These are phyloP conservation scores for Doris montereyensis DNA, from an alignment of 2,888 invertebrate species.

Conservation along the genomic window DNA sequence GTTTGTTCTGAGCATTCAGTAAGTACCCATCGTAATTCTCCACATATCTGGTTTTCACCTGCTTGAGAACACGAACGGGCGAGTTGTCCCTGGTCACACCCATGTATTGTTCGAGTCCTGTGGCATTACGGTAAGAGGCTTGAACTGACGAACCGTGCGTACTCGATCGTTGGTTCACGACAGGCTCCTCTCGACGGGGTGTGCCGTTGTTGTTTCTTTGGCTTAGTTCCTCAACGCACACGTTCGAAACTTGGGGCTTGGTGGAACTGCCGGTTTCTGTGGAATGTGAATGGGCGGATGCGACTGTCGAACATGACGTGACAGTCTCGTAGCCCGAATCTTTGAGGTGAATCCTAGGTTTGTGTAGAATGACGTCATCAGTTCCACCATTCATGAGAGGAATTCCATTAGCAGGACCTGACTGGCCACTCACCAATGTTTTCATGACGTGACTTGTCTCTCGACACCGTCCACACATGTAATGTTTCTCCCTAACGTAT, in stretches of 20 bases:
- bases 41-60: not conserved
- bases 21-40: constrained; percentile 27
- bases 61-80: not conserved
- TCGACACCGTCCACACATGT: constrained; percentile 31
- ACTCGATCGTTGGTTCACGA: not conserved
- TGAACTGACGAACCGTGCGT: not conserved
- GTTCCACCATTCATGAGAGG: not conserved
- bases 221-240: not conserved
- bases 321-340: constrained; percentile 40
- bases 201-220: not conserved
- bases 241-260: not conserved
- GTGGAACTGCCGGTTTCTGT: not conserved
- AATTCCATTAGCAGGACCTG: not conserved
- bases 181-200: not conserved
- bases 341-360: constrained; percentile 13
- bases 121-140: not conserved
- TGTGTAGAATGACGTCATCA: not conserved
- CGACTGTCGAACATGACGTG: constrained; percentile 37
- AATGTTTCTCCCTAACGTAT: constrained; percentile 25
- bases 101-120: not conserved
- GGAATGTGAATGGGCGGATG: constrained; percentile 30
- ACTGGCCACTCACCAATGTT: constrained; percentile 22
- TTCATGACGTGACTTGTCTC: constrained; percentile 17
- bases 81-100: not conserved
- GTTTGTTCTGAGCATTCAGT: no score